Evolutionary conservation across 1,140 invertebrate species (phyloP).

Genomic region (Conus ventricosus): DNA sequence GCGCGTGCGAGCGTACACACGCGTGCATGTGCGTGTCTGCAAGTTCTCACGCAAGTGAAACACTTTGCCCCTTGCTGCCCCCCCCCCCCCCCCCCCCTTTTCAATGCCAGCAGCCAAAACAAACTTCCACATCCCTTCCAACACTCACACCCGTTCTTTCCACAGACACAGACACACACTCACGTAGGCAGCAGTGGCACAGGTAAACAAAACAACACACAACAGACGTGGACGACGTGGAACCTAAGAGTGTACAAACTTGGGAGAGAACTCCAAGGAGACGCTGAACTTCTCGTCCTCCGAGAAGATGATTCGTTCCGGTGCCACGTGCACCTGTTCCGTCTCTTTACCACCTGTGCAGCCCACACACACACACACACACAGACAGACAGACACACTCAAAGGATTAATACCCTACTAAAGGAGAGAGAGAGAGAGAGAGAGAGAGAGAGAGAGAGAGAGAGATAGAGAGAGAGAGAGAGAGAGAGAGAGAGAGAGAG

Average conservation of each 20-base stretch:
- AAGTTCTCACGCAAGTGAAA: too few relatives aligned
- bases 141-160: too few relatives aligned
- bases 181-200: background rate
- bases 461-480: too few relatives aligned
- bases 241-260: constrained; percentile 16
- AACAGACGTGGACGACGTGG: background rate
- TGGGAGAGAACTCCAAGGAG: constrained; percentile 36
- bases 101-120: too few relatives aligned
- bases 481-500: too few relatives aligned
- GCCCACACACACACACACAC: background rate
- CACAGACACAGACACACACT: constrained; percentile 13
- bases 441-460: too few relatives aligned
- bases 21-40: too few relatives aligned
- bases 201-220: background rate
- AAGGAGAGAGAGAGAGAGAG: too few relatives aligned
- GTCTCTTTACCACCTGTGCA: constrained; percentile 14
- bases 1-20: too few relatives aligned
- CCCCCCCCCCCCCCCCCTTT: background rate
- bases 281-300: constrained; percentile 41
- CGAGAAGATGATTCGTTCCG: constrained; percentile 36
- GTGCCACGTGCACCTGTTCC: constrained; percentile 29
- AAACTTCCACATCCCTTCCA: too few relatives aligned
- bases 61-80: too few relatives aligned
- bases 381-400: background rate
- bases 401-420: background rate